phyloP scores from a whole-genome alignment of 2,888 invertebrate genomes.

The Zhengitettix transpicula region DNA sequence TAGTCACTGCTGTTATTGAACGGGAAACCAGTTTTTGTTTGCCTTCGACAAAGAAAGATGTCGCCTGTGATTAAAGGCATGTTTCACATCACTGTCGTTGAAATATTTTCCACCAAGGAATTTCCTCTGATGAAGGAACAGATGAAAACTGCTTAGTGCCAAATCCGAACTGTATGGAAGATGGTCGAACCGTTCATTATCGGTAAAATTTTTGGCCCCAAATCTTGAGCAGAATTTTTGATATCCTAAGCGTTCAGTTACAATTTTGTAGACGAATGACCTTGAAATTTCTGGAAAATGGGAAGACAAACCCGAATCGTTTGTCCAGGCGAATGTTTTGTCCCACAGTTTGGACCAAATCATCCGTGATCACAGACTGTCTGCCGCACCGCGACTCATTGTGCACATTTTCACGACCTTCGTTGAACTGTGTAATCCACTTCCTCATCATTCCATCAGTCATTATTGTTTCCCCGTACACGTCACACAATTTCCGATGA shows the following conservation, averaged over 20 bases:
- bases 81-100: too few relatives aligned
- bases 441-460: background rate
- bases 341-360: background rate
- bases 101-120: too few relatives aligned
- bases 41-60: too few relatives aligned
- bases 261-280: constrained; percentile 12
- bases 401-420: background rate
- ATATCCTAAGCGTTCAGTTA: constrained; percentile 12
- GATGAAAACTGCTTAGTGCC: too few relatives aligned
- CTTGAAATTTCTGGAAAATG: constrained; percentile 12
- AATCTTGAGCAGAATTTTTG: constrained; percentile 11
- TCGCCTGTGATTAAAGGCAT: too few relatives aligned
- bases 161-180: too few relatives aligned
- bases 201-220: background rate
- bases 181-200: too few relatives aligned
- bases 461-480: background rate
- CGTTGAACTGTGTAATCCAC: background rate
- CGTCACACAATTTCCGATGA: background rate
- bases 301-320: constrained; percentile 9
- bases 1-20: too few relatives aligned
- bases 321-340: constrained; percentile 11
- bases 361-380: too few relatives aligned
- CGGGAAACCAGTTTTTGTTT: too few relatives aligned
- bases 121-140: too few relatives aligned
- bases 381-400: too few relatives aligned